Evolutionary conservation across 2,888 invertebrate genomes (phyloP).

Genomic region (Carpatolechia fugitivella): DNA sequence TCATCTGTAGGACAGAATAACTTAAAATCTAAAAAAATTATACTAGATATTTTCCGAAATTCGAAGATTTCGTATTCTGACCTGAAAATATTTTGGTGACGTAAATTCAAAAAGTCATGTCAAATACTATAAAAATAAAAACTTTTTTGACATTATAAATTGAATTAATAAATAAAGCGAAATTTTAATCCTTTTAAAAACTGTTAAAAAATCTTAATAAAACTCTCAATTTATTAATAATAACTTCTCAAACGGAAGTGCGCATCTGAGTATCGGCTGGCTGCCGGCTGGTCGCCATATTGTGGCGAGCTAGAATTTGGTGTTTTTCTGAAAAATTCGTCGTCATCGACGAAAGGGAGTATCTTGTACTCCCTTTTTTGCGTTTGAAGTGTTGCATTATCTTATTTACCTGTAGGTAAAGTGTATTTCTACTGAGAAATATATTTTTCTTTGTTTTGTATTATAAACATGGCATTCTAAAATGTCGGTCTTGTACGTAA

Average conservation of each 20-base stretch:
- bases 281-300: constrained; percentile 84
- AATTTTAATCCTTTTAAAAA: constrained; percentile 4
- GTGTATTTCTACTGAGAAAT: constrained; percentile 44
- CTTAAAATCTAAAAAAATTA: too few species aligned
- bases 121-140: constrained; percentile 27
- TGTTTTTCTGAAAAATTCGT: constrained; percentile 76
- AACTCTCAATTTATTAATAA: background rate
- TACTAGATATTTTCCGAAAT: too few species aligned
- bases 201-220: background rate
- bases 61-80: too few species aligned
- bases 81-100: constrained; percentile 21
- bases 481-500: constrained; percentile 86
- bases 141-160: constrained; percentile 5
- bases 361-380: constrained; percentile 78
- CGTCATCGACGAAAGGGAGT: constrained; percentile 85
- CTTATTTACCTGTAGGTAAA: constrained; percentile 59
- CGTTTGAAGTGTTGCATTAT: constrained; percentile 48
- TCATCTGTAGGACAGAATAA: too few species aligned
- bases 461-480: constrained; percentile 89
- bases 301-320: constrained; percentile 80
- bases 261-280: constrained; percentile 62
- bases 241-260: constrained; percentile 55
- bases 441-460: constrained; percentile 77
- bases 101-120: constrained; percentile 27
- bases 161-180: constrained; percentile 6